phyloP scores from a whole-genome alignment of 1,140 invertebrate species.

The Aricia agestis region DNA sequence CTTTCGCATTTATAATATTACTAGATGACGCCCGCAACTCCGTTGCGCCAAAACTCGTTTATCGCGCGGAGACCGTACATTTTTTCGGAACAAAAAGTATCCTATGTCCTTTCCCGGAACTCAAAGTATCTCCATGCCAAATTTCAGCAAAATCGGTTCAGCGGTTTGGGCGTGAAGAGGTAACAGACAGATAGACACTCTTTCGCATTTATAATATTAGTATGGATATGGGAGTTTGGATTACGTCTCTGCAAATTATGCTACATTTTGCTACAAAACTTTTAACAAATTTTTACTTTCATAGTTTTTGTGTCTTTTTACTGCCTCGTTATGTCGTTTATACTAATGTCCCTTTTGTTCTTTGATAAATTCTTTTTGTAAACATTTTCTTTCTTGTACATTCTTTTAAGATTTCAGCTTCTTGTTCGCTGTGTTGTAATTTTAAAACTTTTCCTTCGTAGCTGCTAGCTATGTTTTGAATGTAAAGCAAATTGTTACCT shows the following conservation, averaged over 20 bases:
- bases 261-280: not conserved
- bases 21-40: too few species aligned
- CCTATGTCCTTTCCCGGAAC: too few species aligned
- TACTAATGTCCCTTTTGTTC: slow-evolving; percentile 12
- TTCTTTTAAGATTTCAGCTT: not conserved
- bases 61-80: too few species aligned
- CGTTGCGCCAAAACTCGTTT: too few species aligned
- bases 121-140: too few species aligned
- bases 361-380: slow-evolving; percentile 9
- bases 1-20: too few species aligned
- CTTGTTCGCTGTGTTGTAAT: not conserved
- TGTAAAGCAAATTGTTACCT: not conserved
- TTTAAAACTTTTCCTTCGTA: not conserved
- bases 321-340: not conserved
- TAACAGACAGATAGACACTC: too few species aligned
- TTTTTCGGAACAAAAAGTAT: too few species aligned
- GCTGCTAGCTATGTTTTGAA: not conserved
- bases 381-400: slow-evolving; percentile 4
- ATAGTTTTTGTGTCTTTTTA: not conserved
- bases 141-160: too few species aligned
- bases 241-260: not conserved
- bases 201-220: too few species aligned
- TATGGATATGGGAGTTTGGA: too few species aligned
- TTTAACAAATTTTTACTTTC: not conserved
- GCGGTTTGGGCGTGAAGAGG: too few species aligned